Conservation (phyloP, 2,113 vertebrate genomes). For the Dicaeum eximium region DNA sequence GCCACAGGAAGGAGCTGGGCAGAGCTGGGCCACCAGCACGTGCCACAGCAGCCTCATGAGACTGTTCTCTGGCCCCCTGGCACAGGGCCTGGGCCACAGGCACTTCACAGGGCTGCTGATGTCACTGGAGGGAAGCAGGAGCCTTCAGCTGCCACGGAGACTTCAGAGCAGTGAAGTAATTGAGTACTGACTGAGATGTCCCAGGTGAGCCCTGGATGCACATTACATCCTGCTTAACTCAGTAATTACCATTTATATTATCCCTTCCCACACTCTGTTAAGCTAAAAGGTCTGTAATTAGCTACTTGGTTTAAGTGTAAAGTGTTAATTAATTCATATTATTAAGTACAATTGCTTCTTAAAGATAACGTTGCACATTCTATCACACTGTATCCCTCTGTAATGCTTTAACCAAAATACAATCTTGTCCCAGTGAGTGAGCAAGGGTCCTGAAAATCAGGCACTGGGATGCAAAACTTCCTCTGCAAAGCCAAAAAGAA, state of each 20-base stretch:
- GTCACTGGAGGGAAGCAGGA: fast-evolving
- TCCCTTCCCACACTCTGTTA: conserved; percentile 16
- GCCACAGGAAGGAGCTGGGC: fast-evolving
- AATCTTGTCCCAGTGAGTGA: background rate
- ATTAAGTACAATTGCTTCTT: conserved; percentile 15
- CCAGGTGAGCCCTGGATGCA: background rate
- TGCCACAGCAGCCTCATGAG: fast-evolving
- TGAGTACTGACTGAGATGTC: conserved; percentile 56
- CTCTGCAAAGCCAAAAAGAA: background rate
- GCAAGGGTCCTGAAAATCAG: background rate
- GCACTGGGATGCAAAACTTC: background rate
- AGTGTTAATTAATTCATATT: conserved; percentile 33
- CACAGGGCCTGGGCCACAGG: background rate
- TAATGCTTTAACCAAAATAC: background rate
- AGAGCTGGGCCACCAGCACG: fast-evolving
- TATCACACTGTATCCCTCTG: background rate
- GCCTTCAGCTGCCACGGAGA: background rate
- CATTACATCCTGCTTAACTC: conserved; percentile 43
- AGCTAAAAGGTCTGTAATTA: conserved; percentile 54
- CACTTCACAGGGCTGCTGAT: fast-evolving
- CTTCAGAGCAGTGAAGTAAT: conserved; percentile 35
- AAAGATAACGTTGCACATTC: background rate
- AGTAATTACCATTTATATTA: conserved; percentile 46
- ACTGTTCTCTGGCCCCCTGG: background rate
- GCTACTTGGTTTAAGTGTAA: conserved; percentile 36